Conservation (phyloP, 1,140 invertebrate species). For the Ditylenchus dipsaci region DNA sequence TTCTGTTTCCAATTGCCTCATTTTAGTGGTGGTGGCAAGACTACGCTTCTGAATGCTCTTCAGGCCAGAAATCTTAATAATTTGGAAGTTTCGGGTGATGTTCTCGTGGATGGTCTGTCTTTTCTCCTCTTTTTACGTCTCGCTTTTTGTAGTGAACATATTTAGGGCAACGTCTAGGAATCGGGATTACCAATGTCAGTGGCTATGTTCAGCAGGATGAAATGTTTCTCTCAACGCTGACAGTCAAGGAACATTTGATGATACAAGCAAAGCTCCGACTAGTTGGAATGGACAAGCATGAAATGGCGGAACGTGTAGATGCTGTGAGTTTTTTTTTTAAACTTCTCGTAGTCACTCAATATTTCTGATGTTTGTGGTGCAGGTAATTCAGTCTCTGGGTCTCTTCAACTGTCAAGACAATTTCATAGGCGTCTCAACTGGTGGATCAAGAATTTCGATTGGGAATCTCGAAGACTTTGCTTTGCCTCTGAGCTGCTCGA, state of each 20-base stretch:
- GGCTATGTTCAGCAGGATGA: slow-evolving; percentile 65
- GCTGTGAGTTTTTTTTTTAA: slow-evolving; percentile 26
- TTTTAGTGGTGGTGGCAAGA: slow-evolving; percentile 58
- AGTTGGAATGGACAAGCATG: slow-evolving; percentile 14
- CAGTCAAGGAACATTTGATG: slow-evolving; percentile 64
- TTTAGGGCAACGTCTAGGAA: slow-evolving; percentile 58
- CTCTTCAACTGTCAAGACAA: slow-evolving; percentile 47
- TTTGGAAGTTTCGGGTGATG: slow-evolving; percentile 45
- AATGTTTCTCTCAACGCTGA: slow-evolving; percentile 63
- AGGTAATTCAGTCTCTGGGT: slow-evolving; percentile 53
- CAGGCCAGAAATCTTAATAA: slow-evolving; percentile 49
- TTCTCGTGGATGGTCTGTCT: slow-evolving; percentile 49
- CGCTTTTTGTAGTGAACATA: slow-evolving; percentile 44
- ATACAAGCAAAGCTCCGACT: slow-evolving; percentile 61
- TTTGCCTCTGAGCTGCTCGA: slow-evolving; percentile 66
- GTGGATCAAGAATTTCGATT: slow-evolving; percentile 44
- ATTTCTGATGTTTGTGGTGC: background rate
- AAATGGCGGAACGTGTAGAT: slow-evolving; percentile 30
- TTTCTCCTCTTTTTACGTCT: too few species aligned
- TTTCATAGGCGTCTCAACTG: background rate
- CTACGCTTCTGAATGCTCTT: slow-evolving; percentile 53
- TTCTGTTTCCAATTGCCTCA: background rate
- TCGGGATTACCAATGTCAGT: background rate
- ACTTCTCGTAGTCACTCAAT: too few species aligned
- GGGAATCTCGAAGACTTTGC: slow-evolving; percentile 61